Conservation (phyloP, 2,888 invertebrate species). For the Octodonta nipae region DNA sequence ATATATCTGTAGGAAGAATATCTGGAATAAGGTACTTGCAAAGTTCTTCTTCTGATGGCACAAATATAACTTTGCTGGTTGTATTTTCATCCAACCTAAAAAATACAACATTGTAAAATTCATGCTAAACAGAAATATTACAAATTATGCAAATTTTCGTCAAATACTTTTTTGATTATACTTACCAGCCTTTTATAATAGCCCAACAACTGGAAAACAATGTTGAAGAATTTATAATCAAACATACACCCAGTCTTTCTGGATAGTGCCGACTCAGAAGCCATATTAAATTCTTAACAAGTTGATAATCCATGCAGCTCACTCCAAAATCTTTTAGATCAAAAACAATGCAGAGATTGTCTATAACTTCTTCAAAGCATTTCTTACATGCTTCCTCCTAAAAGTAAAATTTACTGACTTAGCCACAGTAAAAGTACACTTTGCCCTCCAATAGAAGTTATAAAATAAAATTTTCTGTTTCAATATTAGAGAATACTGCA, state of each 20-base stretch:
- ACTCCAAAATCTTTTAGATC: slow-evolving; percentile 61
- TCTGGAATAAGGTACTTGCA: slow-evolving; percentile 66
- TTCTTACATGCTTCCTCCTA: slow-evolving; percentile 64
- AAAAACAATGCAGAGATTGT: slow-evolving; percentile 68
- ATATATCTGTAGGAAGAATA: slow-evolving; percentile 58
- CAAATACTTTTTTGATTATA: no score
- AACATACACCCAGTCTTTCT: slow-evolving; percentile 61
- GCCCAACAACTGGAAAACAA: slow-evolving; percentile 69
- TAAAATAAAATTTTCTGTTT: no score
- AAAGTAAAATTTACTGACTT: slow-evolving; percentile 11
- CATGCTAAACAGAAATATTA: no score
- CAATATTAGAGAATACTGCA: no score
- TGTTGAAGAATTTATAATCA: slow-evolving; percentile 59
- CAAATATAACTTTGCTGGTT: slow-evolving; percentile 61
- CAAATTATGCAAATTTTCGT: no score
- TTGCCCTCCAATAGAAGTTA: no score
- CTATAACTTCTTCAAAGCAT: slow-evolving; percentile 67
- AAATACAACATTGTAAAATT: slow-evolving; percentile 13
- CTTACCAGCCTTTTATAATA: slow-evolving; percentile 59
- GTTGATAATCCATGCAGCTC: slow-evolving; percentile 68
- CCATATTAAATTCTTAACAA: slow-evolving; percentile 68
- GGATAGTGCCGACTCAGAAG: slow-evolving; percentile 64
- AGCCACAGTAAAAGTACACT: slow-evolving; percentile 3
- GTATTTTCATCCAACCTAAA: slow-evolving; percentile 64
- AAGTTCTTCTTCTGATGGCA: slow-evolving; percentile 53